A percentile compares a stretch with the other conserved stretches of the same genome.
Conservation (phyloP, 2,113 vertebrate genomes). For the Psettodes erumei region DNA sequence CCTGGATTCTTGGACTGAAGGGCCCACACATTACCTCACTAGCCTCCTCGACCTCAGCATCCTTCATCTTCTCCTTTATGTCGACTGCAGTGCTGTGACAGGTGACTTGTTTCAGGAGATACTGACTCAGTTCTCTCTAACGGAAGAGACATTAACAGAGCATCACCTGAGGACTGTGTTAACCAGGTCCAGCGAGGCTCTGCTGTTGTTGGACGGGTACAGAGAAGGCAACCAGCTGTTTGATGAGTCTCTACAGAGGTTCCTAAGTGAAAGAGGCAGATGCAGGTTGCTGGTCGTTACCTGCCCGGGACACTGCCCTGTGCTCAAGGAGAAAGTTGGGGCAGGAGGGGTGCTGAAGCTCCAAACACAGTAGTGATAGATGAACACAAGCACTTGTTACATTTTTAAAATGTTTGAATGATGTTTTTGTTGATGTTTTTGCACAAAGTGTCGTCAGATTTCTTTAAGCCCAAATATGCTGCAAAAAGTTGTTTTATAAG, state of each 20-base stretch:
- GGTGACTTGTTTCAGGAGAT: constrained; percentile 56
- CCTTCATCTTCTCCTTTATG: constrained; percentile 46
- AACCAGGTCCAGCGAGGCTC: not conserved
- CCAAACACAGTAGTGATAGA: not conserved
- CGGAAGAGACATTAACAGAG: not conserved
- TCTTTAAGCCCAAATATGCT: constrained; percentile 29
- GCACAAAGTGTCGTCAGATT: not conserved
- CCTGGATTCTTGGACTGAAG: constrained; percentile 60
- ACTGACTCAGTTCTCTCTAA: constrained; percentile 29
- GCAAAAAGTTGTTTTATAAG: not conserved
- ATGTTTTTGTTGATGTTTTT: not conserved
- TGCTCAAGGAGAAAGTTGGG: constrained; percentile 25
- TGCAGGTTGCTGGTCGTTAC: constrained; percentile 65
- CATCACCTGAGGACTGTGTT: constrained; percentile 54
- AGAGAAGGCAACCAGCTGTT: constrained; percentile 48
- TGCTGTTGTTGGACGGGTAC: constrained; percentile 72
- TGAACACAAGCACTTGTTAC: not conserved
- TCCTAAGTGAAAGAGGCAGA: constrained; percentile 47
- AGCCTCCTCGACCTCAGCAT: constrained; percentile 14
- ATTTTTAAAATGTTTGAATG: not conserved
- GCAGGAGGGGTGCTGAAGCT: constrained; percentile 35
- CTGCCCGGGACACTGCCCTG: constrained; percentile 23
- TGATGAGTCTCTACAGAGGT: constrained; percentile 60
- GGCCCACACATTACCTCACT: not conserved
- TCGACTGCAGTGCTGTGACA: constrained; percentile 29